phyloP scores from a whole-genome alignment of 2,888 invertebrate species.

The Auanema freiburgensis region DNA sequence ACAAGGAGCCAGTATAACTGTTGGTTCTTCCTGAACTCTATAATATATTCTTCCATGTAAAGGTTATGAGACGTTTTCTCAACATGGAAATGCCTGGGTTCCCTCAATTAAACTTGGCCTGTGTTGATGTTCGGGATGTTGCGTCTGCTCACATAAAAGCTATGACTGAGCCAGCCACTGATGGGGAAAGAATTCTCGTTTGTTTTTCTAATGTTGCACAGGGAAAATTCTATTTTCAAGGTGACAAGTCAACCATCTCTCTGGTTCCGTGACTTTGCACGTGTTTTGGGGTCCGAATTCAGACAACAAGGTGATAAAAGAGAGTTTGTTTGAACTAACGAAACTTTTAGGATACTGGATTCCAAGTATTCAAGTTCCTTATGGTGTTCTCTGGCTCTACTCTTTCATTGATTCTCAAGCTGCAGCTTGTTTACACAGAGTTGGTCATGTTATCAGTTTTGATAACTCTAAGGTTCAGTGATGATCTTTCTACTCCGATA shows the following conservation, averaged over 20 bases:
- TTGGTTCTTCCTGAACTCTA: constrained; percentile 23
- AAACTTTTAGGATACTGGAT: constrained; percentile 64
- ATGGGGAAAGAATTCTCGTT: constrained; percentile 66
- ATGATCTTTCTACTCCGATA: not conserved
- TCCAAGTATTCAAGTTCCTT: constrained; percentile 66
- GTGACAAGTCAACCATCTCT: constrained; percentile 56
- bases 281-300: constrained; percentile 68
- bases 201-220: not conserved
- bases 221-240: constrained; percentile 13
- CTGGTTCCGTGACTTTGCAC: constrained; percentile 69
- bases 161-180: constrained; percentile 66
- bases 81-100: constrained; percentile 58
- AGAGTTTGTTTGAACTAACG: not conserved
- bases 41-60: constrained; percentile 15
- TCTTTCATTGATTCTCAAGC: constrained; percentile 67
- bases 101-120: constrained; percentile 66
- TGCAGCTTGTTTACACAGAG: constrained; percentile 64
- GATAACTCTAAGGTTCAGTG: constrained; percentile 64
- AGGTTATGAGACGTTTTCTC: constrained; percentile 57
- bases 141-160: constrained; percentile 69
- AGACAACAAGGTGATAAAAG: constrained; percentile 64
- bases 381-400: constrained; percentile 65
- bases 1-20: constrained; percentile 59
- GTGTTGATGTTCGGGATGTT: constrained; percentile 70
- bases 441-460: constrained; percentile 59